Conservation (phyloP, 2,113 vertebrate genomes). For the Ursus arctos region DNA sequence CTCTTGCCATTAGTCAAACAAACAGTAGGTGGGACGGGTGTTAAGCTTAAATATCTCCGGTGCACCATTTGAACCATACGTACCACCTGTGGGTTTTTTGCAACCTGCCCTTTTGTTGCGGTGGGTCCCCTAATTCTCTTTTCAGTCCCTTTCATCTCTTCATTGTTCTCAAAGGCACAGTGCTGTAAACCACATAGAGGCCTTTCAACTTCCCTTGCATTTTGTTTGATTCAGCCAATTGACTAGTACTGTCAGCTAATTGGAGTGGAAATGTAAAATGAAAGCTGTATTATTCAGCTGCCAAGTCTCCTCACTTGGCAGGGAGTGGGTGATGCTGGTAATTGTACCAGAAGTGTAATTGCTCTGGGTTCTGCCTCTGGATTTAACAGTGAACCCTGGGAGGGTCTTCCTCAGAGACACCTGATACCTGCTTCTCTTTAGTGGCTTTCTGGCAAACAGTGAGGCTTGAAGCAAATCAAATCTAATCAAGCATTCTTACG, state of each 20-base stretch:
- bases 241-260: slow-evolving; percentile 79
- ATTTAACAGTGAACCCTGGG: slow-evolving; percentile 70
- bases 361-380: slow-evolving; percentile 74
- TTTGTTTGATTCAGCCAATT: slow-evolving; percentile 75
- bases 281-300: slow-evolving; percentile 73
- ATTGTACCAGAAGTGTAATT: slow-evolving; percentile 84
- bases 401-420: slow-evolving; percentile 73
- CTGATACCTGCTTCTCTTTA: slow-evolving; percentile 60
- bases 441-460: background rate
- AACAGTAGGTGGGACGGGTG: slow-evolving; percentile 2
- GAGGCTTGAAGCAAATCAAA: slow-evolving; percentile 61
- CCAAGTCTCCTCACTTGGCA: slow-evolving; percentile 82
- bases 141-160: slow-evolving; percentile 72
- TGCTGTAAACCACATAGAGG: slow-evolving; percentile 44
- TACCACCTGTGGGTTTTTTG: slow-evolving; percentile 50
- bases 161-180: slow-evolving; percentile 17
- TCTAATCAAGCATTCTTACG: background rate
- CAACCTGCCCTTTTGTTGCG: background rate
- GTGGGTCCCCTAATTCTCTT: slow-evolving; percentile 61
- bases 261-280: slow-evolving; percentile 83
- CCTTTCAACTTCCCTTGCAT: slow-evolving; percentile 63
- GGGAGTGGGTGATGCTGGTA: slow-evolving; percentile 74
- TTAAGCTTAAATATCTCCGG: slow-evolving; percentile 44
- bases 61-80: background rate
- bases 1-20: slow-evolving; percentile 64